Base-by-base conservation (phyloP, 2,797 vertebrate genomes). In the Sebastes oblongus region DNA sequence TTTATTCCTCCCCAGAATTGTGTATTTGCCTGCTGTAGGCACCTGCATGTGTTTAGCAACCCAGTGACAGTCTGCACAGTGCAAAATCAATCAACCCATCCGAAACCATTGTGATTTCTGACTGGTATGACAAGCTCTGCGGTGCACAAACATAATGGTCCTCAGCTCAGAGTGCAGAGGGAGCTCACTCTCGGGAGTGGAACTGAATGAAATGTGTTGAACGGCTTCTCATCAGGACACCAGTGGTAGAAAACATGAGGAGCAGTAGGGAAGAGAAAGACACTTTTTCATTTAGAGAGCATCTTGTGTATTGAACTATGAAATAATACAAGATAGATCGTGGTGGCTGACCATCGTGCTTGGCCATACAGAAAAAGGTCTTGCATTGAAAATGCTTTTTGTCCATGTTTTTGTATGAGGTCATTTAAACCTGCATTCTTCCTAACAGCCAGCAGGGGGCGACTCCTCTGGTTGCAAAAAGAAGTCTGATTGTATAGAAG, bases 71-170 rank as follows among this genome's bases (percentile, higher is more conserved):
- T 36, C 67, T 14, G n/a, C 66, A 66, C 56, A 71, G 55, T 10
- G 58, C 32, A 76, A 67, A 86, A 77, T 60, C 75, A 86, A 86
- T 83, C 74, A 79, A 76, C 81, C 78, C 75, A 52, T 39, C 73
- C 5, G 32, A 75, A 70, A 42, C 72, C 68, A 42, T 4, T 62
- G 60, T 75, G 75, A 52, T 29, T 56, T 70, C 65, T 39, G 76
- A 62, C 65, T 78, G 56, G 55, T 67, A 3, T 36, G 62, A 81
- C 62, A 66, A 72, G 54, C 56, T 66, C 22, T 55, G 52, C 29
- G 2, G 61, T 64, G 73, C 67, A 16, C 68, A 72, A 52, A 67
- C 83, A 78, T 77, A 78, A 83, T 68, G 73, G 77, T 70, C 52
- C 64, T 75, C 34, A 16, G 77, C 76, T 76, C 10, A 2, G 67